Evolutionary conservation across 2,888 invertebrate species (phyloP).

Genomic region (Eupithecia subumbrata): DNA sequence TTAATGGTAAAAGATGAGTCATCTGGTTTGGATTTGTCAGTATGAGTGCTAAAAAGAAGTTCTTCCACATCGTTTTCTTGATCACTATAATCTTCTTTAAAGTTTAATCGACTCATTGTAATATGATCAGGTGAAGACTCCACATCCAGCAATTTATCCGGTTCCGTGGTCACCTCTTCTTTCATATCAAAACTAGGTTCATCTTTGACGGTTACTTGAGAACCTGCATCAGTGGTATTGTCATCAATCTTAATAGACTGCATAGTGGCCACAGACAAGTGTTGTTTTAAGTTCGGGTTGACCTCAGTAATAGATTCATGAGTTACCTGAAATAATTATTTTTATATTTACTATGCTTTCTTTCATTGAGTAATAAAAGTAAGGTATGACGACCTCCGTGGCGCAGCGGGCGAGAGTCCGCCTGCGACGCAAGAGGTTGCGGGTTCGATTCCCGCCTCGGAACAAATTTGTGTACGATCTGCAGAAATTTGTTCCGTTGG

Average conservation of each 20-base stretch:
- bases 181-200: background rate
- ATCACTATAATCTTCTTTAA: too few relatives aligned
- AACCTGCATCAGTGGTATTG: too few relatives aligned
- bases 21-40: background rate
- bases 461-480: too few relatives aligned
- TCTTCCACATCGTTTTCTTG: background rate
- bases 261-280: background rate
- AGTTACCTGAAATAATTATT: background rate
- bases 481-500: too few relatives aligned
- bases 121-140: too few relatives aligned
- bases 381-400: too few relatives aligned
- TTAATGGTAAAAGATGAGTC: background rate
- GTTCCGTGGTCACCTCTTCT: background rate
- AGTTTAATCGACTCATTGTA: too few relatives aligned
- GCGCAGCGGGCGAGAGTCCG: too few relatives aligned
- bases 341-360: too few relatives aligned
- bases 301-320: background rate
- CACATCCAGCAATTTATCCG: background rate
- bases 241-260: background rate
- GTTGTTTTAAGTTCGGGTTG: background rate
- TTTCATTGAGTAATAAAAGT: too few relatives aligned
- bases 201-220: background rate
- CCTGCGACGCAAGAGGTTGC: too few relatives aligned
- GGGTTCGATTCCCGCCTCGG: too few relatives aligned
- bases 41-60: background rate